Percentiles rank a stretch among this genome's conserved stretches.
phyloP scores from a whole-genome alignment of 2,888 invertebrate genomes.

The Drymonia ruficornis region DNA sequence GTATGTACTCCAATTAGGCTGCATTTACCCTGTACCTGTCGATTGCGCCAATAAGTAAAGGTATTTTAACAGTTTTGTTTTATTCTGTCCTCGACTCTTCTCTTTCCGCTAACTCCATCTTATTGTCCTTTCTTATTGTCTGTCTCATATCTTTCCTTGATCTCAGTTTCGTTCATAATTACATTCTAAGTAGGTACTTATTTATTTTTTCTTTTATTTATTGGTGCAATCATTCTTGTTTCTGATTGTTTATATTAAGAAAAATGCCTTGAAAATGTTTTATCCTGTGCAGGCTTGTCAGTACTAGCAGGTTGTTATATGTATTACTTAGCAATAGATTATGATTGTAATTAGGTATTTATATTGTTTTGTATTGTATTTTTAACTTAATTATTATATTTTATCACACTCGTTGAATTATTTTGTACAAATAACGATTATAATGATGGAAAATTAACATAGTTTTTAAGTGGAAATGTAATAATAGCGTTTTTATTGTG shows the following conservation, averaged over 20 bases:
- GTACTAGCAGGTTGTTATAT: slow-evolving; percentile 57
- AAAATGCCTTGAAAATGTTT: slow-evolving; percentile 52
- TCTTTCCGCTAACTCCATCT: slow-evolving; percentile 28
- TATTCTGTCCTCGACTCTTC: slow-evolving; percentile 16
- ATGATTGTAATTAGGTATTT: slow-evolving; percentile 59
- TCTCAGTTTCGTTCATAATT: slow-evolving; percentile 21
- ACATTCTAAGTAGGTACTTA: slow-evolving; percentile 13
- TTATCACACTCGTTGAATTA: slow-evolving; percentile 82
- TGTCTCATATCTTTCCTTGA: slow-evolving; percentile 13
- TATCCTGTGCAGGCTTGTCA: slow-evolving; percentile 51
- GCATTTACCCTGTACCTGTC: slow-evolving; percentile 74
- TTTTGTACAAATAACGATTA: slow-evolving; percentile 84
- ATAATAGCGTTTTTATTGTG: slow-evolving; percentile 38
- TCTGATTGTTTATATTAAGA: slow-evolving; percentile 48
- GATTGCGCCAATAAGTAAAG: slow-evolving; percentile 73
- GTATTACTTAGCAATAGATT: slow-evolving; percentile 57
- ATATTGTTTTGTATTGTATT: slow-evolving; percentile 75
- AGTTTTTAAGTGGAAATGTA: slow-evolving; percentile 61
- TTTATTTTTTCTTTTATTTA: slow-evolving; percentile 52
- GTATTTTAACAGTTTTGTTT: slow-evolving; percentile 20
- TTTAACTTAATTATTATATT: slow-evolving; percentile 78
- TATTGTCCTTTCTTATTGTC: slow-evolving; percentile 20
- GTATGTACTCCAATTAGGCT: slow-evolving; percentile 56
- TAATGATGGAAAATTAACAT: slow-evolving; percentile 72
- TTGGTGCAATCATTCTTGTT: slow-evolving; percentile 67